These are phyloP conservation scores for Syngnathus scovelli DNA, from an alignment of 2,113 vertebrate genomes.

Conservation along the genomic window DNA sequence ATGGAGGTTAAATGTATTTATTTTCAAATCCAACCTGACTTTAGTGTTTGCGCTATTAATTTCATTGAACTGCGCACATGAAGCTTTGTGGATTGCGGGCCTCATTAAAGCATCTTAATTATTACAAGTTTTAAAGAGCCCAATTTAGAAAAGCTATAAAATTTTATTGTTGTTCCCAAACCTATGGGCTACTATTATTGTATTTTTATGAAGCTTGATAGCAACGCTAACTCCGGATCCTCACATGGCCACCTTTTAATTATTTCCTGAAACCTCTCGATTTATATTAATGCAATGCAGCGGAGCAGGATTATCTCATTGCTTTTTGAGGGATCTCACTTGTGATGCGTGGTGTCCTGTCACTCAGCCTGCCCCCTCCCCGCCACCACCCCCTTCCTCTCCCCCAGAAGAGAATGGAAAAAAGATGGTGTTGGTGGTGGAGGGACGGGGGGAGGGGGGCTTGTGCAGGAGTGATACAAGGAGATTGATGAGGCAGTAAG, in stretches of 20 bases:
- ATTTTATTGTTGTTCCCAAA: slow-evolving; percentile 64
- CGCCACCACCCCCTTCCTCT: slow-evolving; percentile 21
- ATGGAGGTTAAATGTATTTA: slow-evolving; percentile 4
- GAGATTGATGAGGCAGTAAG: slow-evolving; percentile 81
- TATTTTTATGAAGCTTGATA: slow-evolving; percentile 46
- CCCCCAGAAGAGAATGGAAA: slow-evolving; percentile 60
- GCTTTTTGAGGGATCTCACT: slow-evolving; percentile 31
- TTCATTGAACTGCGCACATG: slow-evolving; percentile 32
- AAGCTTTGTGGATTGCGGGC: slow-evolving; percentile 49
- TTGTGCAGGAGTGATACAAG: slow-evolving; percentile 61
- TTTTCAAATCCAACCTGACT: slow-evolving; percentile 17
- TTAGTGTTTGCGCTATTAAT: slow-evolving; percentile 17
- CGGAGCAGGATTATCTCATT: slow-evolving; percentile 38
- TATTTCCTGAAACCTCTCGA: slow-evolving; percentile 5
- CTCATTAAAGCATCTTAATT: slow-evolving; percentile 70
- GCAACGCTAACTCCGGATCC: slow-evolving; percentile 13
- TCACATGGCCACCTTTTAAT: slow-evolving; percentile 6
- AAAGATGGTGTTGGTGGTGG: slow-evolving; percentile 46
- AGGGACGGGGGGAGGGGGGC: slow-evolving; percentile 21
- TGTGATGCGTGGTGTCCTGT: slow-evolving; percentile 57
- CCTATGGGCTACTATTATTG: slow-evolving; percentile 49
- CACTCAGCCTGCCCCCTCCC: slow-evolving; percentile 49
- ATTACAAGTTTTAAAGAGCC: slow-evolving; percentile 70
- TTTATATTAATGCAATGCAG: slow-evolving; percentile 22
- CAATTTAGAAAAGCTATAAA: slow-evolving; percentile 61